Evolutionary conservation across 2,797 vertebrate genomes (phyloP).

Genomic region (Clarias platycephalus): DNA sequence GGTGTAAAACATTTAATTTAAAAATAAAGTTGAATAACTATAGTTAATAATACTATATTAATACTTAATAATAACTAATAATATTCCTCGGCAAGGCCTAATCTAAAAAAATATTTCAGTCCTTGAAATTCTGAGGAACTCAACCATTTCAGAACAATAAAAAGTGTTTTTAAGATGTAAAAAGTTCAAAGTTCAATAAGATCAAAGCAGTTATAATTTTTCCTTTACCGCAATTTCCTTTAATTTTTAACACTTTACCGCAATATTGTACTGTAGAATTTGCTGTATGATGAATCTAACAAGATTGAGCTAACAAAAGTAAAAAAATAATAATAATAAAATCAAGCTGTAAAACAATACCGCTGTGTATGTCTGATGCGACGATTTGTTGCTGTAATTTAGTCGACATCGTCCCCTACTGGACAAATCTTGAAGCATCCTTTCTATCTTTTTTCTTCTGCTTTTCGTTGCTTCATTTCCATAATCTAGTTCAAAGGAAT

Average conservation of each 20-base stretch:
- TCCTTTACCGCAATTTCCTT: no score
- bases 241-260: neutral
- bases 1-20: neutral
- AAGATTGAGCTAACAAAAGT: neutral
- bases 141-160: neutral
- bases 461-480: neutral
- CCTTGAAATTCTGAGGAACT: neutral
- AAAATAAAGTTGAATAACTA: neutral
- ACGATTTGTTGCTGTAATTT: neutral
- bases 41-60: neutral
- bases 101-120: neutral
- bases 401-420: slow-evolving; percentile 47
- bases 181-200: neutral
- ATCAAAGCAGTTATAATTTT: neutral
- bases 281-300: neutral
- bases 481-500: neutral
- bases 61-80: no score
- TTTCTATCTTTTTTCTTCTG: neutral
- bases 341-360: neutral
- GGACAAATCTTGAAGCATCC: slow-evolving; percentile 22
- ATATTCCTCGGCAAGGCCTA: no score
- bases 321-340: neutral
- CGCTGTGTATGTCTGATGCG: neutral
- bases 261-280: neutral
- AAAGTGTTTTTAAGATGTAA: neutral